Percentiles rank a stretch among this genome's conserved stretches.
phyloP scores from a whole-genome alignment of 2,888 invertebrate species.

The Meiosimyza platycephala region DNA sequence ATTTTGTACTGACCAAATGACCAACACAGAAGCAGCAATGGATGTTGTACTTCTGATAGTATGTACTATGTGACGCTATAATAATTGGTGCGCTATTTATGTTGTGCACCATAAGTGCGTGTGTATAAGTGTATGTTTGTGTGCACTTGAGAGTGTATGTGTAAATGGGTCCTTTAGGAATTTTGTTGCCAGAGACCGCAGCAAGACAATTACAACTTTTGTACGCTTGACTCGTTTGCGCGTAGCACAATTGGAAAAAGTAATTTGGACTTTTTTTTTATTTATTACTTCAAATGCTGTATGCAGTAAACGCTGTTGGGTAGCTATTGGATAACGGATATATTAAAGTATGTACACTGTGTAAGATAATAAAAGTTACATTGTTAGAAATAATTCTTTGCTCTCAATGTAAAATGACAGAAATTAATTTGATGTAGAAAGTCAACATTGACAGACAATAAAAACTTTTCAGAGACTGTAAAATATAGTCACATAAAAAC shows the following conservation, averaged over 20 bases:
- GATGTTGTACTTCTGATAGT: not conserved
- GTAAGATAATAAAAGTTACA: not conserved
- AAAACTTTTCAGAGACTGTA: no score
- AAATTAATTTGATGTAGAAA: no score
- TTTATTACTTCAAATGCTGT: constrained; percentile 15
- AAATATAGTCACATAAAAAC: no score
- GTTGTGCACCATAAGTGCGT: not conserved
- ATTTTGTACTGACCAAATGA: not conserved
- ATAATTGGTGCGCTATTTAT: constrained; percentile 11
- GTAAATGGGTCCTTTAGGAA: not conserved
- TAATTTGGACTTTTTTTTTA: constrained; percentile 1
- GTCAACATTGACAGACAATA: no score
- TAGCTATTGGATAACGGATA: no score
- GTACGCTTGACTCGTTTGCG: constrained; percentile 18
- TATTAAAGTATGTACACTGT: not conserved
- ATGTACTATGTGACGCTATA: not conserved
- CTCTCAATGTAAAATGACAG: no score
- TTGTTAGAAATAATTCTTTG: no score
- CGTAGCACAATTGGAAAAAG: constrained; percentile 18
- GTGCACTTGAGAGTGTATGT: not conserved
- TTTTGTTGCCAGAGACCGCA: not conserved
- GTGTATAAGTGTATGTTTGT: not conserved
- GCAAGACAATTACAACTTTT: constrained; percentile 15
- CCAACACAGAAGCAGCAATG: no score
- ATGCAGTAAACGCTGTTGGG: not conserved